Base-by-base conservation (phyloP, 2,113 vertebrate species). In the Syngnathus floridae region DNA sequence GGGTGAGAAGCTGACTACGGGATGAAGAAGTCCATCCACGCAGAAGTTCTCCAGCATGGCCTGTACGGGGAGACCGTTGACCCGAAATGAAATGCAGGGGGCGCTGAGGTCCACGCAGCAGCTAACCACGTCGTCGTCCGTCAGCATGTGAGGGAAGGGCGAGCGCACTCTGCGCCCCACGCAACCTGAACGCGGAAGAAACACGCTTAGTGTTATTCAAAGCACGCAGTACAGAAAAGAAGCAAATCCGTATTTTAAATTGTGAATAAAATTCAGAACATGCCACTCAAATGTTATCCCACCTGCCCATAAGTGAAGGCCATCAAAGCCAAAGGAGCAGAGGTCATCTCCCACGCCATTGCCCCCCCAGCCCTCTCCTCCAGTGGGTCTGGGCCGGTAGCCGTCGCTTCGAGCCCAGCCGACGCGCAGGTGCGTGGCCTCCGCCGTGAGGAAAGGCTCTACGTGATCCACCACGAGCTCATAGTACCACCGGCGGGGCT, bases 31-130 rank as follows among this genome's bases (percentile, higher is more conserved):
- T 10, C 94, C 94, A 61, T 93, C 89, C 3, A 86, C 84, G 58
- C 82, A 93, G 86, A 98, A 97, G 87, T 96, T 97, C 81, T 98
- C 95, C 76, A 96, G 91, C 96, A 98, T 98, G 67, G 95, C 96
- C 90, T 98, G 96, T 74, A 98, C 95, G 13, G 96, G 96, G 2
- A 95, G 93, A 4, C 96, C 96, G 0, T 98, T 98, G 75, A 98
- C 93, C 56, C 96, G 91, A 80, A 97, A 98, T 0, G 95, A 97
- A 85, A 97, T 93, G 87, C 95, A 96, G 0, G 91, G 91, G 21
- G 90, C 89, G 40, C 83, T 91, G 8, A 98, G 91, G 76, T 98
- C 95, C 45, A 98, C 87, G 64, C 95, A 98, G 84, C 96, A 98
- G 81, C 95, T 98, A 76, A 98, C 90, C 41, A 98, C 94, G 65